Conservation (phyloP, 2,888 invertebrate genomes). For the Caenorhabditis sinica region DNA sequence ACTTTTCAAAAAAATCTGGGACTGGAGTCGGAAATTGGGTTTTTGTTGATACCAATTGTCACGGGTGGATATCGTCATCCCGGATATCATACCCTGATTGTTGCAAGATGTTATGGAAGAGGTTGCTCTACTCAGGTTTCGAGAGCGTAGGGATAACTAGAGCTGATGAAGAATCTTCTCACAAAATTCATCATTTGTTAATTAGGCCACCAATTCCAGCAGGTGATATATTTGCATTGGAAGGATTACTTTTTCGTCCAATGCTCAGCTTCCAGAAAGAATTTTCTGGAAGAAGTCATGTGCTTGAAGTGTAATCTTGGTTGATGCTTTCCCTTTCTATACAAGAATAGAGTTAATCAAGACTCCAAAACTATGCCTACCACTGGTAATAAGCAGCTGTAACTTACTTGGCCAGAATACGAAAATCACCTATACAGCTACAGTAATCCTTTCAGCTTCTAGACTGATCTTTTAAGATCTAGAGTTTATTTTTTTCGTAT, state of each 20-base stretch:
- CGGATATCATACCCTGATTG: no score
- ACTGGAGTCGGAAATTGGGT: no score
- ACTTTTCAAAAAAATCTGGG: no score
- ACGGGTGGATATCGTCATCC: no score
- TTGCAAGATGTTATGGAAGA: no score
- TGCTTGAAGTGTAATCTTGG: conserved; percentile 30
- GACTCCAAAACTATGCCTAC: neutral
- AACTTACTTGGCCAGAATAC: neutral
- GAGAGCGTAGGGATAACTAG: no score
- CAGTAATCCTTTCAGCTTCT: conserved; percentile 13
- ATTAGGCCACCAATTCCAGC: neutral
- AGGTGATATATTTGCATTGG: conserved; percentile 8
- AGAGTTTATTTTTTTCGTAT: neutral
- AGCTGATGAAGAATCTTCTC: no score
- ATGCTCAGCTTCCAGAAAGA: neutral
- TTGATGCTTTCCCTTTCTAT: neutral
- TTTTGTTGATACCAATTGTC: no score
- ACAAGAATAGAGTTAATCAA: conserved; percentile 8
- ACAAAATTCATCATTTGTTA: no score
- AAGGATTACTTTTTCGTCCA: neutral
- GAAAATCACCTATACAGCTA: conserved; percentile 26
- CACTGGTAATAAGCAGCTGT: conserved; percentile 2
- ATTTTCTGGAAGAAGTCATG: conserved; percentile 17
- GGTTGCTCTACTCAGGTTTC: no score
- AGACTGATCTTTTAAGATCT: neutral